These are phyloP conservation scores for Cheilinus undulatus DNA, from an alignment of 2,113 vertebrate species.

Conservation along the genomic window DNA sequence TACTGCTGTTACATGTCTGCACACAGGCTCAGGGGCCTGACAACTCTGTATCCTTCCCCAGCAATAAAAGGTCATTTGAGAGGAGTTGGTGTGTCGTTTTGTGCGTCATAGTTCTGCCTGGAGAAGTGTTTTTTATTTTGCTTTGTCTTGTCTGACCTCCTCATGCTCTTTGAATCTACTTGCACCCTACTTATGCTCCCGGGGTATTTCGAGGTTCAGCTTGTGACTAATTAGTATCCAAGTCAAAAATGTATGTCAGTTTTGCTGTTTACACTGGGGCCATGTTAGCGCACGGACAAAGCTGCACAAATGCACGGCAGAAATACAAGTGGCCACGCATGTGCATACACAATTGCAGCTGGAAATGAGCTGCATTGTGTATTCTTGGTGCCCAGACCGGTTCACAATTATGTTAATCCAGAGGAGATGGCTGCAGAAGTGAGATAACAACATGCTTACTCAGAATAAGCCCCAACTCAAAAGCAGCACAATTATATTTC, in stretches of 20 bases:
- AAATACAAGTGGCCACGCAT: neutral
- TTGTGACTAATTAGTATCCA: slow-evolving; percentile 40
- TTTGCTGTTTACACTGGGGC: neutral
- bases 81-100: slow-evolving; percentile 71
- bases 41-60: slow-evolving; percentile 67
- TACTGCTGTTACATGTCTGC: slow-evolving; percentile 54
- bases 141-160: slow-evolving; percentile 40
- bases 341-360: slow-evolving; percentile 7
- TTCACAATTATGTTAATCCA: slow-evolving; percentile 66
- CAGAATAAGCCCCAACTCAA: slow-evolving; percentile 61
- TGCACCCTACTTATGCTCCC: slow-evolving; percentile 5
- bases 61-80: slow-evolving; percentile 75
- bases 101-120: slow-evolving; percentile 62
- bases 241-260: slow-evolving; percentile 8
- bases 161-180: slow-evolving; percentile 34
- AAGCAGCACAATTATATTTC: slow-evolving; percentile 60
- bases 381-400: slow-evolving; percentile 48
- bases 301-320: neutral
- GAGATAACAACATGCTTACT: slow-evolving; percentile 69
- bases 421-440: slow-evolving; percentile 57
- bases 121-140: slow-evolving; percentile 44
- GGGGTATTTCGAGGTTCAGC: slow-evolving; percentile 33
- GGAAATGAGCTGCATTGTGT: slow-evolving; percentile 37
- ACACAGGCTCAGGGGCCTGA: slow-evolving; percentile 68
- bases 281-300: neutral